phyloP scores from a whole-genome alignment of 2,113 vertebrate species.

The Notechis scutatus region DNA sequence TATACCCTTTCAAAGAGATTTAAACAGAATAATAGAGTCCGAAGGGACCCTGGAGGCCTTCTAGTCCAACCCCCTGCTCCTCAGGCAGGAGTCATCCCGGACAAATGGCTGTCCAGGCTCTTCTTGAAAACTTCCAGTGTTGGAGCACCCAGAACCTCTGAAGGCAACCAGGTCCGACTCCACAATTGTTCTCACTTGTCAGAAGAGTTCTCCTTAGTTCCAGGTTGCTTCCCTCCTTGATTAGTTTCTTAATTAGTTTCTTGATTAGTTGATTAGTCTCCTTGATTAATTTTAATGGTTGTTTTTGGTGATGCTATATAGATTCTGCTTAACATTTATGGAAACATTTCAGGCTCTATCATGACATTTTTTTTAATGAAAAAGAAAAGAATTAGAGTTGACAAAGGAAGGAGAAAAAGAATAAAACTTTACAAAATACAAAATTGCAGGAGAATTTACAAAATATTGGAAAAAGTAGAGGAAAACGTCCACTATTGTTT shows the following conservation, averaged over 20 bases:
- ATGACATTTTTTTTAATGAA: background rate
- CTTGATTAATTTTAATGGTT: background rate
- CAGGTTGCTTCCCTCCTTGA: background rate
- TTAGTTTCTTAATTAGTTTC: background rate
- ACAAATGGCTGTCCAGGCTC: background rate
- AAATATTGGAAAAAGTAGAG: background rate
- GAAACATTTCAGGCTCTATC: background rate
- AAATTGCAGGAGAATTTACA: background rate
- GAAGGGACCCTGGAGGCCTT: background rate
- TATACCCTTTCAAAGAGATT: background rate
- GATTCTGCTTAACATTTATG: background rate
- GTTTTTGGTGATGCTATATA: background rate
- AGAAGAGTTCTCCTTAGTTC: background rate
- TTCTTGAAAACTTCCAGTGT: background rate
- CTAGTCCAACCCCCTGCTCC: background rate
- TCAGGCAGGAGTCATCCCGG: background rate
- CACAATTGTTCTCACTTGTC: background rate
- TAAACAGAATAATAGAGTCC: background rate
- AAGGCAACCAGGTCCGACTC: background rate
- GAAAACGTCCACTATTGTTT: background rate
- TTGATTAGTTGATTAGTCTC: background rate
- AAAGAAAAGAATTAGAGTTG: background rate
- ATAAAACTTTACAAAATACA: background rate
- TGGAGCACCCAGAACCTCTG: background rate
- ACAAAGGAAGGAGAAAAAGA: background rate